These are phyloP conservation scores for Panagrolaimus sp. DNA, from an alignment of 1,140 invertebrate species.

Conservation along the genomic window DNA sequence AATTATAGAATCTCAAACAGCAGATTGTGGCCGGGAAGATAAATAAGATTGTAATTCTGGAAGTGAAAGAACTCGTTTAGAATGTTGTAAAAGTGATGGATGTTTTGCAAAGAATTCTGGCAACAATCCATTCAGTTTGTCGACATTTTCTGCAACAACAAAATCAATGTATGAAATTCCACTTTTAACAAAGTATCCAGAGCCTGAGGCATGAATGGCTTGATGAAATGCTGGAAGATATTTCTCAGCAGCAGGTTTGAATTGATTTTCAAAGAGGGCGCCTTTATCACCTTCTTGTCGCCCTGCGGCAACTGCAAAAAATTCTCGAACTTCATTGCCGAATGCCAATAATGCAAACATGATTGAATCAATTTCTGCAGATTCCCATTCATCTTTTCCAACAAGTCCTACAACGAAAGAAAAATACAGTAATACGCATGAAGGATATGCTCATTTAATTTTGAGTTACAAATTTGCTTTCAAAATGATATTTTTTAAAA, in stretches of 20 bases:
- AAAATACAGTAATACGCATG: too few relatives aligned
- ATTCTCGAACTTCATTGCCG: not conserved
- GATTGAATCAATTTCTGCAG: not conserved
- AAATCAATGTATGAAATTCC: conserved; percentile 24
- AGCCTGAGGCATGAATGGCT: conserved; percentile 11
- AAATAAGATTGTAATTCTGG: conserved; percentile 24
- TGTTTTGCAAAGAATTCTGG: conserved; percentile 8
- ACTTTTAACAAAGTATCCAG: conserved; percentile 19
- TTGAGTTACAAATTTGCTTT: too few relatives aligned
- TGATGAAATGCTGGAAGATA: conserved; percentile 9
- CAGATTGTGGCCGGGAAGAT: conserved; percentile 15
- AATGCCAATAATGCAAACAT: not conserved
- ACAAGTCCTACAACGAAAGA: not conserved
- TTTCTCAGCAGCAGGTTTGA: conserved; percentile 20
- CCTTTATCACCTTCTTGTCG: not conserved
- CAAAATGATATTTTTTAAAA: not conserved
- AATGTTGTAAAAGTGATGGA: conserved; percentile 16
- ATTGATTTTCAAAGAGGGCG: not conserved
- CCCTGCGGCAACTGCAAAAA: conserved; percentile 2
- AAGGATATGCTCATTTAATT: too few relatives aligned
- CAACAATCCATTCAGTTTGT: conserved; percentile 17
- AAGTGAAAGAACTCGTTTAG: conserved; percentile 23
- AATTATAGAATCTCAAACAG: not conserved
- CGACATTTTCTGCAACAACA: conserved; percentile 15
- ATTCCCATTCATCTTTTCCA: conserved; percentile 14